Base-by-base conservation (phyloP, 2,797 vertebrate genomes). In the Enteromius anoplus region DNA sequence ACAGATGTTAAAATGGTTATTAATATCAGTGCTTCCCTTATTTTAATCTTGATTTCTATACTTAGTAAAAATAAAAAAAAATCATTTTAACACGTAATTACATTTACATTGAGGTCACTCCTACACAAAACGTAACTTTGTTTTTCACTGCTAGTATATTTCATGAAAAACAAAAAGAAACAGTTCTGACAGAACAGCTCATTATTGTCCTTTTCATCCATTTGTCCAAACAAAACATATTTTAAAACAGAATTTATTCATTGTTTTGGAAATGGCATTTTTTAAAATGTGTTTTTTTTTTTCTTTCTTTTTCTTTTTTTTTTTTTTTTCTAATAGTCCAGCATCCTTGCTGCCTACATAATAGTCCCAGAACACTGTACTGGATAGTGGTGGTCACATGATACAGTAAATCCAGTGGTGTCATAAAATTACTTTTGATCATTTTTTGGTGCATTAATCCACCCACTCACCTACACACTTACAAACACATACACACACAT, bases 81-180 rank as follows among this genome's bases (percentile, higher is more conserved):
- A 77, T 76, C 66, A 86, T 72, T 73, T 58, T 73, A 85, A 78
- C 71, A 79, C 71, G 53, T 80, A 75, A 69, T 80, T 53, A 81
- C 73, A 78, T 81, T 83, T 58, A 87, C 84, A 49, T 34, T 51
- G n/a, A 85, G 45, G 58, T 85, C 80, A 51, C 82, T 84, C 73
- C 62, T 86, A 88, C 81, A 86, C 86, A 26, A 87, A 82, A 21
- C 26, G 23, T n/a, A 64, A 71, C 58, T 79, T 81, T 51, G 60
- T 68, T 82, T 78, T 81, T 71, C 62, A 73, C 70, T 84, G 86
- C 75, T 84, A 78, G 81, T 71, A 82, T 82, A 80, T 85, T 81
- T 85, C 78, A 86, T 87, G 76, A 78, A 88, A 85, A 78, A 78
- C 76, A 82, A 86, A 86, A 88, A 86, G 62, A 55, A 75, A 78